Evolutionary conservation across 2,888 invertebrate species (phyloP).

Genomic region (Hypselothyrea guttata): DNA sequence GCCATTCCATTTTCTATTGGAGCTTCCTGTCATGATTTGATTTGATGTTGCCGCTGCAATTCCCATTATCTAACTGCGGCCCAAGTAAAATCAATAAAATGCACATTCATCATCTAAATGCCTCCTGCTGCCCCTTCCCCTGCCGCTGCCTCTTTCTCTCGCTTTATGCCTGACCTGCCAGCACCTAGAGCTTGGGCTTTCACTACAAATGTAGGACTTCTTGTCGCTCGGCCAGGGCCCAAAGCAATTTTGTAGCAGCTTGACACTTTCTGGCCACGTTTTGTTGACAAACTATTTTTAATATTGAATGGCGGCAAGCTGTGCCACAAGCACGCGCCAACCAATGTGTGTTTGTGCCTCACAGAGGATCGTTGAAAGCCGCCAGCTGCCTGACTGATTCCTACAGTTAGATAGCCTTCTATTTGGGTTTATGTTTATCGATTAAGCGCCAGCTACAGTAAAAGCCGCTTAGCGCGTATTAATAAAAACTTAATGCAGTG

Average conservation of each 20-base stretch:
- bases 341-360: not conserved
- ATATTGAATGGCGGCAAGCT: slow-evolving; percentile 57
- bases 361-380: slow-evolving; percentile 8
- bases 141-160: not conserved
- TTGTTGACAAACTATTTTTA: slow-evolving; percentile 65
- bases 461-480: too few species aligned
- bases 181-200: slow-evolving; percentile 7
- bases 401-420: not conserved
- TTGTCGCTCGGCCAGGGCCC: slow-evolving; percentile 8
- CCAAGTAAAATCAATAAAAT: slow-evolving; percentile 60
- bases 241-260: slow-evolving; percentile 43
- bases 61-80: slow-evolving; percentile 48
- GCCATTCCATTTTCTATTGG: slow-evolving; percentile 17
- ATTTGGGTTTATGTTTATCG: slow-evolving; percentile 25
- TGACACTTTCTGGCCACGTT: slow-evolving; percentile 60
- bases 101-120: slow-evolving; percentile 51
- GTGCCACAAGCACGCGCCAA: slow-evolving; percentile 29
- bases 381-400: slow-evolving; percentile 1
- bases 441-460: slow-evolving; percentile 4
- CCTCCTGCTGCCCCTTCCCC: not conserved
- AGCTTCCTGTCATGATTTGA: slow-evolving; percentile 33
- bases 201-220: slow-evolving; percentile 2
- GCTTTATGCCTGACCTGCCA: not conserved
- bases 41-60: slow-evolving; percentile 43
- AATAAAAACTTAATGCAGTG: too few species aligned